phyloP scores from a whole-genome alignment of 2,797 vertebrate genomes.

The Clamator glandarius region DNA sequence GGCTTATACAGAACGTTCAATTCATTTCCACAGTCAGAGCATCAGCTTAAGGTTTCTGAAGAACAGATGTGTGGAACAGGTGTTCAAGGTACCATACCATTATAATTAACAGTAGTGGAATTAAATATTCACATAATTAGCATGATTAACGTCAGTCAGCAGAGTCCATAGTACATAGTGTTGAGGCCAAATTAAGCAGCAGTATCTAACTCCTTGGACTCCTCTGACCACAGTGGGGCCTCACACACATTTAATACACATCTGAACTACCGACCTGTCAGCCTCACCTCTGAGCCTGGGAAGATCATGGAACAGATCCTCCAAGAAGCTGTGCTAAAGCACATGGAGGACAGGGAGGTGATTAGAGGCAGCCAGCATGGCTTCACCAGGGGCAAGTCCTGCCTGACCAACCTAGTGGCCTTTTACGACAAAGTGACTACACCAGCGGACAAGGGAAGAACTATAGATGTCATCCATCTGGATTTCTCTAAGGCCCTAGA shows the following conservation, averaged over 20 bases:
- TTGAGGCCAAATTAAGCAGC: not conserved
- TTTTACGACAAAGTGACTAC: too few relatives aligned
- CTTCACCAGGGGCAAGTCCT: too few relatives aligned
- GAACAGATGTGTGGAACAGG: not conserved
- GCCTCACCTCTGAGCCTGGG: too few relatives aligned
- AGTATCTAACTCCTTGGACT: not conserved
- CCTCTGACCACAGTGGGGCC: not conserved
- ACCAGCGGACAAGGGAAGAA: too few relatives aligned
- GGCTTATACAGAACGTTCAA: not conserved
- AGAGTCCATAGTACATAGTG: not conserved
- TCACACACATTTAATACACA: not conserved
- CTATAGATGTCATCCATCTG: too few relatives aligned
- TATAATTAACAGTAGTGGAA: not conserved
- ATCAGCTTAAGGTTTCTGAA: not conserved
- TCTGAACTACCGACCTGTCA: not conserved
- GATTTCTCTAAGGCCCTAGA: too few relatives aligned
- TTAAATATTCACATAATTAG: not conserved
- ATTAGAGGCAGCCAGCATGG: too few relatives aligned
- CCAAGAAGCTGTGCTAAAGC: too few relatives aligned
- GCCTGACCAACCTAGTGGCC: too few relatives aligned
- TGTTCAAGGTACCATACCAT: not conserved
- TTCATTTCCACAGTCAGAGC: not conserved
- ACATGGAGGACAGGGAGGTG: too few relatives aligned
- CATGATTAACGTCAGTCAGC: not conserved
- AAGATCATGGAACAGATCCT: too few relatives aligned